Conservation (phyloP, 2,113 vertebrate species). For the Podilymbus podiceps region DNA sequence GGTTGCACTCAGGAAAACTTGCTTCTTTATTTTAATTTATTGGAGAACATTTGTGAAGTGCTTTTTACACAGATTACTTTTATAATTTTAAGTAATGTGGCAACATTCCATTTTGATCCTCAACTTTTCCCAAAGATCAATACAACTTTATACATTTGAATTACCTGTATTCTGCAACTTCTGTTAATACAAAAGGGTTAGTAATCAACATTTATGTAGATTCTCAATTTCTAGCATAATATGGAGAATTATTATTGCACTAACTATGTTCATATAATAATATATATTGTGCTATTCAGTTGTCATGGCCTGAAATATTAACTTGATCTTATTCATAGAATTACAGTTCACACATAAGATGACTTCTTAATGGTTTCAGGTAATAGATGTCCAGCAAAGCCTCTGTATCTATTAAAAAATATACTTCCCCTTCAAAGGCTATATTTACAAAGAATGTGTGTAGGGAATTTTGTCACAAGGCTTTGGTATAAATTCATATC, state of each 20-base stretch:
- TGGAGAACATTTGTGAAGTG: not conserved
- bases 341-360: not conserved
- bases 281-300: not conserved
- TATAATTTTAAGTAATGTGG: not conserved
- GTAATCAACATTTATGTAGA: not conserved
- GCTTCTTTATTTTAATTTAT: not conserved
- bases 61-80: not conserved
- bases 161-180: not conserved
- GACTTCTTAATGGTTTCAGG: not conserved
- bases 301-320: not conserved
- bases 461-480: not conserved
- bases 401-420: not conserved
- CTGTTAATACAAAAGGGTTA: not conserved
- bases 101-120: not conserved
- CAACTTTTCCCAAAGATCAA: not conserved
- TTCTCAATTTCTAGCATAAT: not conserved
- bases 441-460: not conserved
- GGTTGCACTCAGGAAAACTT: not conserved
- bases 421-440: not conserved
- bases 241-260: not conserved
- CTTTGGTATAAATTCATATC: not conserved
- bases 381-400: not conserved
- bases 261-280: not conserved
- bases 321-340: not conserved
- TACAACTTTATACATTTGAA: not conserved